Evolutionary conservation across 2,797 vertebrate genomes (phyloP), one percentile per base, ranked within the genome.

Genomic region (Phoebastria nigripes): DNA sequence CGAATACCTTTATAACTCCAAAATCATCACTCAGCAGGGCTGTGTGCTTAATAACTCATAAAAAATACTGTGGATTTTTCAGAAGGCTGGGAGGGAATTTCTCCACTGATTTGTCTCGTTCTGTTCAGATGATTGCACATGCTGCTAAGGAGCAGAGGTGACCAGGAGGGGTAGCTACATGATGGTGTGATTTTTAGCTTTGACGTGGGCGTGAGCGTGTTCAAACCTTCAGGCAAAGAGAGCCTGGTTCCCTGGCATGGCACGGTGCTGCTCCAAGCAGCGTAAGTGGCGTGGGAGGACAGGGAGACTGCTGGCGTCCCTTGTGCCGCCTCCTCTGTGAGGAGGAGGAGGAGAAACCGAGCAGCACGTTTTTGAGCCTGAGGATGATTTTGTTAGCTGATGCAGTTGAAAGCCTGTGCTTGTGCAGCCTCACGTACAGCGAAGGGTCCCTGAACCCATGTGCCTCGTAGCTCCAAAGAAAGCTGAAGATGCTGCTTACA

Each of bases 21-120:
- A 96, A 97, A 95, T 94, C 86, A 92, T 87, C 46, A 21, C 92
- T 95, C 92, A 89, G 87, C 62, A 59, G 82, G 85, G n/a, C 71
- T 94, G 82, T 92, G 56, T 82, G 91, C 92, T 96, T 94, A 95
- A 90, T 94, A 96, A 92, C 92, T 87, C 73, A 39, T 74, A 28
- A 90, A 91, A 87, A 94, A 28, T 8, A 47, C 52, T 51, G 72
- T 92, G 74, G 87, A 8, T 83, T 89, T 96, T 97, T 78, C 62
- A 63, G 59, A 58, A 42, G 54, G 33, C 86, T 81, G 39, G 3
- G 7, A 67, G 78, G 89, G 81, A 55, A 80, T 86, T 89, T 95
- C 85, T 82, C 26, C 22, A 0, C 31, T 33, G 76, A 31, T 83
- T 82, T 70, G 51, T 26, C 66, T 65, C 2, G 0, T 52, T 85